Evolutionary conservation across 1,140 invertebrate genomes (phyloP), one percentile per base, ranked within the genome.

Genomic region (Trypoxylus dichotomus): DNA sequence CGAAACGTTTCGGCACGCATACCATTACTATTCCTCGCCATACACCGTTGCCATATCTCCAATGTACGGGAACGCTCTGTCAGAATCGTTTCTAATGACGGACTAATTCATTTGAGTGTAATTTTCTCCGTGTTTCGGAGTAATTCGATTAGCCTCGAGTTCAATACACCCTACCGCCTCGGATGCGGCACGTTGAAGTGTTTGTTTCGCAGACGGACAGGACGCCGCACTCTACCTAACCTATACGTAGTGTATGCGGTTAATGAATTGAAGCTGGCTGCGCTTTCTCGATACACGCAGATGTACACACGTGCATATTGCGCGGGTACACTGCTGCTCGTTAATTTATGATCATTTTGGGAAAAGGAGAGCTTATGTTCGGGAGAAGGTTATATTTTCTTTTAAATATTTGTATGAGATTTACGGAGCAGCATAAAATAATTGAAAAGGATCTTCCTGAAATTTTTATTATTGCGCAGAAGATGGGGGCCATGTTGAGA

Each of bases 51-150:
- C 32, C 32, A 37, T 8, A 37, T 37, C 32, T 5, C 1, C 32
- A 8, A 37, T 37, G 3, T 37, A 15, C 32, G 72, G 32, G 41
- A 74, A 24, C 41, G 72, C 37, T 37, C 72, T n/a, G 29, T 74
- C 19, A 42, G 72, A 43, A 68, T 68, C 21, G 60, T 29, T 68
- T 24, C 60, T 68, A 24, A 68, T 43, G 32, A 74, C 24, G 72
- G 41, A 74, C 41, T 74, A 74, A 74, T 74, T 74, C 72, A 43
- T 74, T 74, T 74, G 21, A 74, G 72, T 74, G 72, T 74, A 74
- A 74, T 74, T 74, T 43, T 74, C 72, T 74, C 72, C 29, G 41
- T 74, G 72, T 74, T 43, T n/a, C 32, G 19, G 15, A 29, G 15
- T 74, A 74, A 74, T 74, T 74, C 72, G 72, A 74, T 74, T 74